Evolutionary conservation across 2,797 vertebrate species (phyloP).

Genomic region (Myripristis murdjan): DNA sequence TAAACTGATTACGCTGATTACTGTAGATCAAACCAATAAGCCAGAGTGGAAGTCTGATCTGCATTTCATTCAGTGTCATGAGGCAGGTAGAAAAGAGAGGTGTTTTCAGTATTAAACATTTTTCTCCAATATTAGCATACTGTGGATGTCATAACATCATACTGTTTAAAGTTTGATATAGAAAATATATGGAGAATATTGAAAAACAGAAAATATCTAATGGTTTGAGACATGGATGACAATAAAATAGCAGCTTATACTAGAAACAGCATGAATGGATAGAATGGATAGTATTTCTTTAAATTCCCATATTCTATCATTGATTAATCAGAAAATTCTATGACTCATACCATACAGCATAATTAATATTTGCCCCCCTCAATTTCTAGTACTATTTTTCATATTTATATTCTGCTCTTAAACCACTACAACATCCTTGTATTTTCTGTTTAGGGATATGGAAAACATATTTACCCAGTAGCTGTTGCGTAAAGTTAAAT

Average conservation of each 20-base stretch:
- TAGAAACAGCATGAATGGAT: too few species aligned
- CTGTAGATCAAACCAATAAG: neutral
- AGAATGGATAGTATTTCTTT: too few species aligned
- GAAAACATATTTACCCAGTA: neutral
- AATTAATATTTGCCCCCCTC: too few species aligned
- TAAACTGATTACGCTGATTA: neutral
- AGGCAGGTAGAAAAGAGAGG: neutral
- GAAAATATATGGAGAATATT: too few species aligned
- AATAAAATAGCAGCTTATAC: too few species aligned
- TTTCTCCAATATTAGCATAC: neutral
- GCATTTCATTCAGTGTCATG: neutral
- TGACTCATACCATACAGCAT: too few species aligned
- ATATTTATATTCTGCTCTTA: too few species aligned
- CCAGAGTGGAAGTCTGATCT: neutral
- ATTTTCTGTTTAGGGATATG: neutral
- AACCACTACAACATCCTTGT: neutral
- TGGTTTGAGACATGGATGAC: too few species aligned
- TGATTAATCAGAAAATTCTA: too few species aligned
- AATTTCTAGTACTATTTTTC: too few species aligned
- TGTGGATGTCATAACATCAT: neutral
- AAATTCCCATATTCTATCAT: too few species aligned
- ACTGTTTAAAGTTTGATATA: neutral
- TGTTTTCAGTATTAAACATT: neutral
- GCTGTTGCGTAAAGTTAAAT: neutral
- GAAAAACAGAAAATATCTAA: too few species aligned